Evolutionary conservation across 2,888 invertebrate genomes (phyloP).

Genomic region (Gymnocheta viridis): DNA sequence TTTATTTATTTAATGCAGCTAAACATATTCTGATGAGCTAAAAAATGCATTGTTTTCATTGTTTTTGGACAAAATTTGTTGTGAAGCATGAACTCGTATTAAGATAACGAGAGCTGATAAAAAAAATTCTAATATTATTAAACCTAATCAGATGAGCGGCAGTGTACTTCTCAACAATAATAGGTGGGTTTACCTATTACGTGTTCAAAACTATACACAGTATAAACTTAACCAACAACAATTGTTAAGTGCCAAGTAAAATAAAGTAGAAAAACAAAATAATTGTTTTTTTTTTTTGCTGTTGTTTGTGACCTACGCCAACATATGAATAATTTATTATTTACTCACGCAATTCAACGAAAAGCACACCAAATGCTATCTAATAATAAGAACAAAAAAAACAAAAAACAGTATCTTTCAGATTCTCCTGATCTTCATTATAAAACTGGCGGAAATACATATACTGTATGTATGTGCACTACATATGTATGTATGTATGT

Average conservation of each 20-base stretch:
- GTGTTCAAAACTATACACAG: neutral
- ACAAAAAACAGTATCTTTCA: neutral
- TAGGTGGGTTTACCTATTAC: neutral
- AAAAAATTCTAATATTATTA: too few species aligned
- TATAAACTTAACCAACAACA: neutral
- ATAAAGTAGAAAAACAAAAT: neutral
- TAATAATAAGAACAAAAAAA: slow-evolving; percentile 1
- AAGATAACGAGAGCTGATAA: too few species aligned
- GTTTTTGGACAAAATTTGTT: too few species aligned
- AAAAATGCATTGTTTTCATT: too few species aligned
- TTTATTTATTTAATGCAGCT: too few species aligned
- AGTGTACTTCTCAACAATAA: neutral
- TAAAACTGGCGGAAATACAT: neutral
- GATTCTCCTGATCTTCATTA: neutral
- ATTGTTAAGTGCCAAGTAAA: neutral
- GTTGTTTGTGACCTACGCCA: slow-evolving; percentile 60
- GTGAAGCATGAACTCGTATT: too few species aligned
- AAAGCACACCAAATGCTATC: slow-evolving; percentile 10
- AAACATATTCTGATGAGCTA: too few species aligned
- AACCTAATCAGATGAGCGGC: too few species aligned
- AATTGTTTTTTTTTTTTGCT: slow-evolving; percentile 23
- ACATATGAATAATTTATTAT: slow-evolving; percentile 56
- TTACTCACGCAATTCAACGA: slow-evolving; percentile 44
- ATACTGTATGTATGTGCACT: neutral
- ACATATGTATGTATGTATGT: neutral